phyloP scores from a whole-genome alignment of 2,888 invertebrate species.

The Drosophila maculinotata region DNA sequence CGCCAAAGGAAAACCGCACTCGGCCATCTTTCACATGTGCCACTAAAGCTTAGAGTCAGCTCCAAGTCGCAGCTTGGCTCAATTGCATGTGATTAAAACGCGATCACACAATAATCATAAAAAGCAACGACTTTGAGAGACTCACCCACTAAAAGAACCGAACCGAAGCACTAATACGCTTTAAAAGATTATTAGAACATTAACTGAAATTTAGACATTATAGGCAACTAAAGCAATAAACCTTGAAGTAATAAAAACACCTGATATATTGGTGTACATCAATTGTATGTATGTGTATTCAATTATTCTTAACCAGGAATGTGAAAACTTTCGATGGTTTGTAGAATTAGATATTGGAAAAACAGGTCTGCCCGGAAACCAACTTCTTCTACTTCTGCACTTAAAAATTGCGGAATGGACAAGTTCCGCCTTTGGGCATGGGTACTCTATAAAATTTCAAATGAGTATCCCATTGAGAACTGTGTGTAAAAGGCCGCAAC shows the following conservation, averaged over 20 bases:
- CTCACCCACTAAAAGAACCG: neutral
- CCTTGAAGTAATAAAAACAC: too few relatives aligned
- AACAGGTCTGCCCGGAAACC: too few relatives aligned
- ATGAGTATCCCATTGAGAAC: slow-evolving; percentile 5
- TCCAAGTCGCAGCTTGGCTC: slow-evolving; percentile 26
- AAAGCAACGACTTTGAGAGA: slow-evolving; percentile 27
- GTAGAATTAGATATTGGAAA: too few relatives aligned
- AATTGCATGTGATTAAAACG: slow-evolving; percentile 74
- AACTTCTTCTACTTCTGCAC: too few relatives aligned
- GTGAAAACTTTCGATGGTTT: too few relatives aligned
- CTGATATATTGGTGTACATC: too few relatives aligned
- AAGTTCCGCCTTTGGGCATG: slow-evolving; percentile 9
- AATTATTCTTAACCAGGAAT: too few relatives aligned
- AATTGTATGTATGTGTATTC: too few relatives aligned
- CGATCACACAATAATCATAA: slow-evolving; percentile 78
- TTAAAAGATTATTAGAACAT: slow-evolving; percentile 7
- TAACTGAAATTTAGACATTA: neutral
- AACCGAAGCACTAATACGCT: slow-evolving; percentile 27
- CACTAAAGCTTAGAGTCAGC: slow-evolving; percentile 57
- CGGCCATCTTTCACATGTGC: slow-evolving; percentile 67
- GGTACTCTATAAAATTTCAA: neutral
- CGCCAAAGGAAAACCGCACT: slow-evolving; percentile 54
- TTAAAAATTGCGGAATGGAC: neutral
- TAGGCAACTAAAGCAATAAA: too few relatives aligned
- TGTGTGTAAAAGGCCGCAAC: slow-evolving; percentile 7